phyloP scores from a whole-genome alignment of 1,140 invertebrate genomes.

The Saccostrea glomerata region DNA sequence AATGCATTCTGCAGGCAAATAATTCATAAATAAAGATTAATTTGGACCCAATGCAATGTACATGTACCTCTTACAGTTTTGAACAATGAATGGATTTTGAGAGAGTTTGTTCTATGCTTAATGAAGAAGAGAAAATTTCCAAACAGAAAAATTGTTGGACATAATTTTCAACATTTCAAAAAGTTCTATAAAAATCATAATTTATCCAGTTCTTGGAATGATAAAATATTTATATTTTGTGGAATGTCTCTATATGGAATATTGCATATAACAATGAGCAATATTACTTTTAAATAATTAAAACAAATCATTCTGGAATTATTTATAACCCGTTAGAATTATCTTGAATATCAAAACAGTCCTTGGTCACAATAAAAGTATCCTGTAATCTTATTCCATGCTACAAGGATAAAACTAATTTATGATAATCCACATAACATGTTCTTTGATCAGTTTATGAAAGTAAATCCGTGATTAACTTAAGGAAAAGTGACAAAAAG shows the following conservation, averaged over 20 bases:
- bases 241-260: background rate
- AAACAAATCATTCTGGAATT: background rate
- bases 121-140: too few relatives aligned
- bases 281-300: background rate
- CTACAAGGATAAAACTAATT: background rate
- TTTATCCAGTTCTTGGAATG: background rate
- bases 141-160: background rate
- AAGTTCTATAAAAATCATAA: too few relatives aligned
- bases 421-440: background rate
- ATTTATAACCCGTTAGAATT: background rate
- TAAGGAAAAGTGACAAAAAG: background rate
- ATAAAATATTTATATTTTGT: background rate
- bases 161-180: background rate
- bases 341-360: constrained; percentile 12
- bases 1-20: background rate
- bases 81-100: too few relatives aligned
- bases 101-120: too few relatives aligned
- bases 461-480: background rate
- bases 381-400: background rate
- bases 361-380: background rate
- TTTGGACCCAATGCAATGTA: too few relatives aligned
- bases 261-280: background rate
- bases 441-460: constrained; percentile 2
- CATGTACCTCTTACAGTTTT: too few relatives aligned
- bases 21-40: too few relatives aligned